Evolutionary conservation across 2,113 vertebrate genomes (phyloP), one percentile per base, ranked within the genome.

Genomic region (Scomber japonicus): DNA sequence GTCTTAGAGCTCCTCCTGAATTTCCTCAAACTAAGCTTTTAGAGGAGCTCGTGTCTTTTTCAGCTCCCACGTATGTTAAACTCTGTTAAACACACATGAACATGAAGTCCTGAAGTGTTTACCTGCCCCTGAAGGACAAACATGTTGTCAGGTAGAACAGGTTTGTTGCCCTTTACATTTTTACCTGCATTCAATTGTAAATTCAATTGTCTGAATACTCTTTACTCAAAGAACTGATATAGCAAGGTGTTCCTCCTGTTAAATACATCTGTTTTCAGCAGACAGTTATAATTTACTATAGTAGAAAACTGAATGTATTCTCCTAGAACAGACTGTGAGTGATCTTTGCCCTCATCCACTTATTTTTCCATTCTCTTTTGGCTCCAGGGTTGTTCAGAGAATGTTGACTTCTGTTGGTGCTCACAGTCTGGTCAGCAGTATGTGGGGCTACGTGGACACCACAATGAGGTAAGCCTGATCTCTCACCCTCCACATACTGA

Each of bases 371-470:
- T 9, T 63, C 68, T 82, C 12, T 71, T 68, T 31, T 90, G 75
- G 46, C 69, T 85, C 49, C 84, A 95, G 95, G 88, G 13, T 83
- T 31, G 61, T 89, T 44, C 84, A 88, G 14, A 87, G 86, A 55
- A 35, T 88, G 65, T 31, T 93, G 81, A 88, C 86, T 49, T 77
- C 68, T 45, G 73, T 87, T 8, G 90, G 88, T 51, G 71, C 84
- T 67, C 73, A 77, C 71, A 73, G 75, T 27, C 54, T 95, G 71
- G 84, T 84, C 83, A 86, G 75, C 78, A 88, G 71, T 70, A 17
- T 81, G 80, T 84, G 92, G 91, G 73, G 68, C 78, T 93, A 89
- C 40, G 71, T 94, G 88, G 92, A 93, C 63, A 74, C 69, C 21
- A 87, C 90, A 3, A 10, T 93, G 11, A 94, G 91, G 94, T 95